Evolutionary conservation across 2,113 vertebrate species (phyloP).

Genomic region (Amphiprion percula): DNA sequence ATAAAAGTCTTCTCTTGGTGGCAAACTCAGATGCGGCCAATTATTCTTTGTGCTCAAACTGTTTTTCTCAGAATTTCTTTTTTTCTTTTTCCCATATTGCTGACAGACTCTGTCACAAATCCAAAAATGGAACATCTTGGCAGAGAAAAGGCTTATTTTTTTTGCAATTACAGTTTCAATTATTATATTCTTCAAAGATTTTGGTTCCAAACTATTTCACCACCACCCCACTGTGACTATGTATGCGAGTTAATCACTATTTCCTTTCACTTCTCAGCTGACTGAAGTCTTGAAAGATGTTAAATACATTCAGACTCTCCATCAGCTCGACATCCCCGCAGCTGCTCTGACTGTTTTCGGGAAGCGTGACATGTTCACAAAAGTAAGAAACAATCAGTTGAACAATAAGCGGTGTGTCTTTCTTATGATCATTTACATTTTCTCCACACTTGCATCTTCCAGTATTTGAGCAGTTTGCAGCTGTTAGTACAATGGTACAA

Average conservation of each 20-base stretch:
- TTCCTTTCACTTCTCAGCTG: conserved; percentile 73
- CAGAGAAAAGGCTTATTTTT: neutral
- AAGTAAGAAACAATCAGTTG: conserved; percentile 76
- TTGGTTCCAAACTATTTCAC: conserved; percentile 16
- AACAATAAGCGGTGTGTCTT: neutral
- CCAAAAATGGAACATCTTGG: too few relatives aligned
- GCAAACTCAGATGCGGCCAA: too few relatives aligned
- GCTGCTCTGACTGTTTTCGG: conserved; percentile 83
- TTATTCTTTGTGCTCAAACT: too few relatives aligned
- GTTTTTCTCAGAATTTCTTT: too few relatives aligned
- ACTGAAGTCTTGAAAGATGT: conserved; percentile 88
- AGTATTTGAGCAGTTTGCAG: conserved; percentile 85
- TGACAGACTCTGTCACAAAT: neutral
- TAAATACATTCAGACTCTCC: conserved; percentile 85
- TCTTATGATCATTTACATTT: neutral
- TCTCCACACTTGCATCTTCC: conserved; percentile 15
- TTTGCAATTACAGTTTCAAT: neutral
- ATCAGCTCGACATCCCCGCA: conserved; percentile 81
- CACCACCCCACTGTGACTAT: neutral
- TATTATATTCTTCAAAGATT: neutral
- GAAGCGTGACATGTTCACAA: conserved; percentile 84
- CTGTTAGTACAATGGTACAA: conserved; percentile 86
- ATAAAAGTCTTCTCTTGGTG: too few relatives aligned
- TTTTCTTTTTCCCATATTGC: neutral
- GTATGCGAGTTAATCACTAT: neutral